Conservation (phyloP, 2,797 vertebrate species). For the Siniperca obscura region DNA sequence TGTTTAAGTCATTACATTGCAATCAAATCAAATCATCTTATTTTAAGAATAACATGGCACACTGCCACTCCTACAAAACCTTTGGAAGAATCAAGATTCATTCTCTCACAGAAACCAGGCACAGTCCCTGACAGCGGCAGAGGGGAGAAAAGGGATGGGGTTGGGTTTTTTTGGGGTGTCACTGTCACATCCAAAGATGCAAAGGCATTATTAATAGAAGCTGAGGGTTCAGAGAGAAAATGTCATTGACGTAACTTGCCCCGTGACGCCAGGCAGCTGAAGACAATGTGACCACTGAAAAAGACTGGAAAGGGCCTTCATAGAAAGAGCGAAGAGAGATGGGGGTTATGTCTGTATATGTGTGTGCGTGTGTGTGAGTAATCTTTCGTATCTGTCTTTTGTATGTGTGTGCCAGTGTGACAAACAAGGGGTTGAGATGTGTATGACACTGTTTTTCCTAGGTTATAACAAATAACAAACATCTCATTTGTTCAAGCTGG, state of each 20-base stretch:
- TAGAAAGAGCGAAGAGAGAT: conserved; percentile 27
- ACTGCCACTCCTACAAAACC: conserved; percentile 6
- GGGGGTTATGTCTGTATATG: conserved; percentile 8
- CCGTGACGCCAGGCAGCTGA: conserved; percentile 72
- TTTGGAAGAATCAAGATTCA: conserved; percentile 25
- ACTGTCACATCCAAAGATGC: conserved; percentile 48
- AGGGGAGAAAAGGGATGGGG: conserved; percentile 1
- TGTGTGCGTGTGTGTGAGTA: conserved; percentile 2
- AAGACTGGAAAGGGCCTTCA: conserved; percentile 57
- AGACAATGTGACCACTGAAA: conserved; percentile 80
- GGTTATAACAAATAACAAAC: conserved; percentile 53
- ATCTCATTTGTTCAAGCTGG: conserved; percentile 55
- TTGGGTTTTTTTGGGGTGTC: background rate
- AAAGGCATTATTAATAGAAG: conserved; percentile 72
- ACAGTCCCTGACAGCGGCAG: conserved; percentile 13
- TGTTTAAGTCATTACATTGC: background rate
- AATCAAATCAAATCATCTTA: background rate
- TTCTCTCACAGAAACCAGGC: conserved; percentile 17
- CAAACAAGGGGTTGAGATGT: conserved; percentile 35
- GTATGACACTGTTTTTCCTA: conserved; percentile 30
- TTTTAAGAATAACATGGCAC: background rate
- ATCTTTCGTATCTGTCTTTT: conserved; percentile 2
- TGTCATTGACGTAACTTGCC: conserved; percentile 77
- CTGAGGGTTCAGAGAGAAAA: conserved; percentile 67
- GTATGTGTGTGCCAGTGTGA: conserved; percentile 6